phyloP scores from a whole-genome alignment of 1,140 invertebrate genomes.

The Globodera ellingtonae region DNA sequence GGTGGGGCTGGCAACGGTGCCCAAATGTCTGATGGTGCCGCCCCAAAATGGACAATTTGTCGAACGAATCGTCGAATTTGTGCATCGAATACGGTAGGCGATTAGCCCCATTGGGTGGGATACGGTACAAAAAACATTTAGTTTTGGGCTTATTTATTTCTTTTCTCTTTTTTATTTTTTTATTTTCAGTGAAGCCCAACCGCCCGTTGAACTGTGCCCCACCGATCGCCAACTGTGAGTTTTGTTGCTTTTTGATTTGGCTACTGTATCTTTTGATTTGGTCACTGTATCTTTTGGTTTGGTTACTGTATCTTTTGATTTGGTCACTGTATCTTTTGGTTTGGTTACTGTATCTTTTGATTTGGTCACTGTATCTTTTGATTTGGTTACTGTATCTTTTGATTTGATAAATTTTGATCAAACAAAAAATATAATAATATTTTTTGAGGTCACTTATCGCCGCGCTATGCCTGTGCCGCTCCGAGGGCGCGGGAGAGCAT shows the following conservation, averaged over 20 bases:
- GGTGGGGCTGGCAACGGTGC: conserved; percentile 15
- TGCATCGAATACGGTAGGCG: conserved; percentile 22
- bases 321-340: too few relatives aligned
- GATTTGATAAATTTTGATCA: conserved; percentile 63
- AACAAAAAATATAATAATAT: too few relatives aligned
- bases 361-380: too few relatives aligned
- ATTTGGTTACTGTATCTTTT: too few relatives aligned
- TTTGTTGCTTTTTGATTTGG: too few relatives aligned
- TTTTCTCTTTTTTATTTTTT: conserved; percentile 39
- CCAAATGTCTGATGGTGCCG: conserved; percentile 6
- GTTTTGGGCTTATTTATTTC: background rate
- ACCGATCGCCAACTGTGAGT: conserved; percentile 11
- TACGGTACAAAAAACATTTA: background rate
- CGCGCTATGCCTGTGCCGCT: conserved; percentile 46
- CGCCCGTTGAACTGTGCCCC: conserved; percentile 12
- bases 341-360: too few relatives aligned
- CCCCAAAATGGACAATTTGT: background rate
- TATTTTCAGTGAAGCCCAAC: conserved; percentile 23
- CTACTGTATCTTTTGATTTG: too few relatives aligned
- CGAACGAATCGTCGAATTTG: conserved; percentile 24
- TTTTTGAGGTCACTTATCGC: conserved; percentile 73
- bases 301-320: too few relatives aligned
- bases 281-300: too few relatives aligned
- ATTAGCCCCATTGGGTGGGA: background rate
- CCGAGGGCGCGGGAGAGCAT: conserved; percentile 21